Base-by-base conservation (phyloP, 2,113 vertebrate species). In the Otus sunia region DNA sequence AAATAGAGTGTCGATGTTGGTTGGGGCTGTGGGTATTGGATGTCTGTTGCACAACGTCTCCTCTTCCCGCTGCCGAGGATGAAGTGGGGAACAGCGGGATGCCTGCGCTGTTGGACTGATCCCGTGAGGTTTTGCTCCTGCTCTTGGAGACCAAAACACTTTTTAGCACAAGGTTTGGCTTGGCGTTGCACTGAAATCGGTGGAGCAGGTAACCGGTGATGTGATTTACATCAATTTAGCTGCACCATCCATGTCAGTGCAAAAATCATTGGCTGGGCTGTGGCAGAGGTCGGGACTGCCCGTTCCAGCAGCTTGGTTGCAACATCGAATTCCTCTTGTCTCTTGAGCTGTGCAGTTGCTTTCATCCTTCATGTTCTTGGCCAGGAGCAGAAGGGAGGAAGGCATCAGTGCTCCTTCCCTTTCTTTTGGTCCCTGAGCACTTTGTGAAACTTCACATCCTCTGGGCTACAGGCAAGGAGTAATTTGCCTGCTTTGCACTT, bases 201-300 rank as follows among this genome's bases (percentile, higher is more conserved):
- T 32, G 87, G 27, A 6, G 22, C 52, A 5, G 68, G 45, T 34
- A 5, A 17, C 6, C 4, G 67, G 32, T 7, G 39, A 14, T 17
- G 56, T 9, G 32, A 11, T 19, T 76, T 15, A 12, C 22, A 3
- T 21, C 8, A 1, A 4, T 32, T 75, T 6, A 29, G 52, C 91
- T 55, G 55, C 49, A 19, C 0, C 11, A 0, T 21, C 1, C 1
- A 13, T 18, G 67, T 5, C n/a, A 14, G 49, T 6, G 36, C n/a
- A 23, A 64, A 55, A 86, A 7, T 25, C 7, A 5, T 11, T 0
- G 9, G 36, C 59, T 52, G 78, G 73, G 49, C n/a, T 19, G 2
- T 5, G 50, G 37, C 63, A 29, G 63, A 10, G 69, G 36, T 7
- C 0, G 7, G 12, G 41, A 15, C 36, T 58, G 62, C 56, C 63